A percentile compares a stretch with the other conserved stretches of the same genome.
Evolutionary conservation across 2,797 vertebrate genomes (phyloP).

Genomic region (Typhlichthys eigenmanni): DNA sequence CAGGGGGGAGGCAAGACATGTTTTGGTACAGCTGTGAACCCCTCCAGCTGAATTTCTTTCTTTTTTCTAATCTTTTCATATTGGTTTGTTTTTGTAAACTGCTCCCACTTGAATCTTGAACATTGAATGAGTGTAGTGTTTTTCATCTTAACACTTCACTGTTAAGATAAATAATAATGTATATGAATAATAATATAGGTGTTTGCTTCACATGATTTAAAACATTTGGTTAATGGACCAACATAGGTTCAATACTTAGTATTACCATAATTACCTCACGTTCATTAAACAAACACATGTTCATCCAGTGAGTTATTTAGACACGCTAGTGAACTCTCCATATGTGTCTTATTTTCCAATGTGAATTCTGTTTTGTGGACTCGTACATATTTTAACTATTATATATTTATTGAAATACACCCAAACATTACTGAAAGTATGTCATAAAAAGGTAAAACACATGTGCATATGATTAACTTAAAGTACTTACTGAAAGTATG

Average conservation of each 20-base stretch:
- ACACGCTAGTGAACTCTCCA: too few species aligned
- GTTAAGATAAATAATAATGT: conserved; percentile 47
- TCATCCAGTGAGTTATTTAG: too few species aligned
- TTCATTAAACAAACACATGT: conserved; percentile 35
- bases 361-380: too few species aligned
- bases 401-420: too few species aligned
- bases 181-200: conserved; percentile 26
- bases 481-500: too few species aligned
- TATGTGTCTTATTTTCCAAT: too few species aligned
- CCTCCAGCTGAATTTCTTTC: conserved; percentile 60
- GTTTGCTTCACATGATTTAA: conserved; percentile 40
- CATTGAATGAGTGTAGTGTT: conserved; percentile 38
- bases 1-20: conserved; percentile 46
- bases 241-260: conserved; percentile 25
- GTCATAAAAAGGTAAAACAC: too few species aligned
- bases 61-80: conserved; percentile 38
- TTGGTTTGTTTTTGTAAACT: conserved; percentile 38
- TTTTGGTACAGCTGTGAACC: conserved; percentile 52
- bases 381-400: too few species aligned
- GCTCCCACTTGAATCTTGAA: conserved; percentile 33
- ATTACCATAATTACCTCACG: conserved; percentile 41
- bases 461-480: too few species aligned
- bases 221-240: conserved; percentile 37
- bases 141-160: too few species aligned
- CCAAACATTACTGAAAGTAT: too few species aligned